Base-by-base conservation (phyloP, 2,888 invertebrate species). In the Serrognathus titanus region DNA sequence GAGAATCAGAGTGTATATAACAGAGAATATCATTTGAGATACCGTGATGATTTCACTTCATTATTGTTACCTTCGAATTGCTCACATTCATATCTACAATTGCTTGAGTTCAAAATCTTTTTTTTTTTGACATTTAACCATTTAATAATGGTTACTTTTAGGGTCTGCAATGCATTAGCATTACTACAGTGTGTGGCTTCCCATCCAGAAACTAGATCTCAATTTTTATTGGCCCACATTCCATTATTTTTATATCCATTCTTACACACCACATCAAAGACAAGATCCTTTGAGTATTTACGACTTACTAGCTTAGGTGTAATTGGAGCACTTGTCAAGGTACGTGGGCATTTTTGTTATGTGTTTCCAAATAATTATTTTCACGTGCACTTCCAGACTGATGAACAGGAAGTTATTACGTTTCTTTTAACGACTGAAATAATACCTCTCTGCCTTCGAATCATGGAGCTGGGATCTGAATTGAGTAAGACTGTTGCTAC, bases 401-500 rank as follows among this genome's bases (percentile, higher is more conserved):
- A 98, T 80, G 97, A 98, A 78, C 96, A 96, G 79, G 97, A 97
- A 82, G 99, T 99, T 6, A 99, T 99, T 49, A 97, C 96, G 63
- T 99, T 99, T 78, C 82, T 99, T 48, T 82, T 99, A 57, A 97
- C 97, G 9, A 99, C 99, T 37, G 99, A 99, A 83, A 99, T 99
- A 69, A 99, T 99, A 74, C 99, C 99, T 1, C 81, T 99, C 9
- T 99, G 99, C 76, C 82, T 99, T 59, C 86, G 97, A 66, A 99
- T 99, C 59, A 99, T 99, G 99, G 99, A 99, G 80, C 93, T 94
- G 64, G 99, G 99, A 54, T 97, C 97, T 56, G 99, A 99, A 78
- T 81, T 99, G 8, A 97, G 97, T 61, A 98, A 98, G 81, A 99
- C 99, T n/a, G 98, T 98, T 2, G 98, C 99, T 8, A 99, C 99